These are phyloP conservation scores for Heteromurus nitidus DNA, from an alignment of 2,888 invertebrate genomes.

Conservation along the genomic window DNA sequence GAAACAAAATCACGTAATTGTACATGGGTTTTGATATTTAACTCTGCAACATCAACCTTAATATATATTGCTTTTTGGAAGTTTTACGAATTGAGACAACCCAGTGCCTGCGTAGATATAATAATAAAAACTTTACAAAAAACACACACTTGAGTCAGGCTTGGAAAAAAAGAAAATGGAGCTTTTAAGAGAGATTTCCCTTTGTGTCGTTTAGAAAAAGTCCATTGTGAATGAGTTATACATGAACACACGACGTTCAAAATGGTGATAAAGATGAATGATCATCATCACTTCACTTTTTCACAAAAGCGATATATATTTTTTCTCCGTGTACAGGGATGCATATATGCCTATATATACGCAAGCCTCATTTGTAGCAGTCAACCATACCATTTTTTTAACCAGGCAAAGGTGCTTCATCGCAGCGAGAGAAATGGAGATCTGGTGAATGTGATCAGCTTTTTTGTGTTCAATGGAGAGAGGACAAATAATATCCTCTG, in stretches of 20 bases:
- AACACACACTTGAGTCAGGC: too few species aligned
- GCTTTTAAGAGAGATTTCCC: slow-evolving; percentile 3
- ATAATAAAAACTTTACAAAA: slow-evolving; percentile 7
- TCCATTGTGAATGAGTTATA: slow-evolving; percentile 11
- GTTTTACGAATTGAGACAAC: not conserved
- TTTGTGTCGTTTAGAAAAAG: slow-evolving; percentile 4
- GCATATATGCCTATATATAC: too few species aligned
- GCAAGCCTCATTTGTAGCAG: not conserved
- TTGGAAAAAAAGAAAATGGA: slow-evolving; percentile 19
- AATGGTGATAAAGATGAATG: slow-evolving; percentile 31
- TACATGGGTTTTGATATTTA: slow-evolving; percentile 27
- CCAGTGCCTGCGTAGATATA: too few species aligned
- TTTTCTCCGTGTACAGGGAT: not conserved
- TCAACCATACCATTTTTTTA: not conserved
- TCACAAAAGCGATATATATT: not conserved
- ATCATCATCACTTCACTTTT: slow-evolving; percentile 36
- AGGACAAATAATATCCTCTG: slow-evolving; percentile 3
- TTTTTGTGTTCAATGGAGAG: slow-evolving; percentile 3
- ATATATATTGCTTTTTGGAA: not conserved
- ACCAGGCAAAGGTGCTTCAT: not conserved
- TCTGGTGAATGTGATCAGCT: not conserved
- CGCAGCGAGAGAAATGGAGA: not conserved
- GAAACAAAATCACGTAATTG: not conserved
- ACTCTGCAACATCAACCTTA: slow-evolving; percentile 11
- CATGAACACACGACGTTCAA: slow-evolving; percentile 27